Base-by-base conservation (phyloP, 2,113 vertebrate species). In the Rhinichthys klamathensis region DNA sequence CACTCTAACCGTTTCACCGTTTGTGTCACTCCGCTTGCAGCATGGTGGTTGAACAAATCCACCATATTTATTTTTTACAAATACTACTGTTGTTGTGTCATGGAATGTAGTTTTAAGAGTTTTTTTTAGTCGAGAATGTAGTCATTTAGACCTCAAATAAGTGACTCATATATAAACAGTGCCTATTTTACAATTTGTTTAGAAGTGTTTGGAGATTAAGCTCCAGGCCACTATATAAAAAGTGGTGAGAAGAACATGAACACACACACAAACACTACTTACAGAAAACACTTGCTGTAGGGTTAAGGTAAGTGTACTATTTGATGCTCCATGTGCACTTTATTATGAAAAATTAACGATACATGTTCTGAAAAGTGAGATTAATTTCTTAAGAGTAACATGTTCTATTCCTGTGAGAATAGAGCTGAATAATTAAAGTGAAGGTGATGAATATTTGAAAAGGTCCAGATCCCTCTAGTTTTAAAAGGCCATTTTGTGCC, bases 401-500 rank as follows among this genome's bases (percentile, higher is more conserved):
- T 84, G 76, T 89, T 89, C 80, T 85, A 87, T 89, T 89, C 86
- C 75, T 73, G 82, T 84, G 74, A 85, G 86, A 90, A 85, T 86
- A 63, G 56, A 60, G 54, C 35, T 86, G 75, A 86, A 88, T 90
- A 83, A 88, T 88, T 90, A 84, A 89, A 74, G 84, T 82, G 70
- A 80, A 84, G 82, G 82, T 88, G 77, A 88, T 90, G 82, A 88
- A 90, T 88, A 88, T 90, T 90, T 90, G 73, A 88, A 90, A 85
- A 80, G 74, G 82, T 83, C 79, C 81, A 78, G 85, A 82, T 88
- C 84, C 72, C 76, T 81, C 86, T 70, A 77, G 77, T 77, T 81
- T 77, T 74, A 87, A 78, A 87, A 83, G 67, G 79, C 85, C 56
- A 79, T 85, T 83, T 87, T 79, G 79, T 60, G 35, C 74, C 69